These are phyloP conservation scores for Pachyramphus minor DNA, from an alignment of 2,113 vertebrate species.

Conservation along the genomic window DNA sequence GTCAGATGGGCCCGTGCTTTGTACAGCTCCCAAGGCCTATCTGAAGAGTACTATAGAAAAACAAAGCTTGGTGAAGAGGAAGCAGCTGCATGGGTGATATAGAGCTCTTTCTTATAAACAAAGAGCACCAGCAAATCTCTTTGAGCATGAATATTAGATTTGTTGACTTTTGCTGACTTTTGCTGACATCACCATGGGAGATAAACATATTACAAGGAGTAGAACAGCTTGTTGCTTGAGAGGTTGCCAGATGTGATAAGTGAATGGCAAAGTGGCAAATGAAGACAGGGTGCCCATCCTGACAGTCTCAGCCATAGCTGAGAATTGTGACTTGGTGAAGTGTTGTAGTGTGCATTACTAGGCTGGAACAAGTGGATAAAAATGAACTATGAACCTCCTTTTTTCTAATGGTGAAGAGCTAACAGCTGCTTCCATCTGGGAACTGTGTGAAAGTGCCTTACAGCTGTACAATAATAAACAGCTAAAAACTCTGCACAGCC, in stretches of 20 bases:
- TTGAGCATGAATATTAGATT: constrained; percentile 76
- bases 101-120: constrained; percentile 68
- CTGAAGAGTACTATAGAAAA: constrained; percentile 43
- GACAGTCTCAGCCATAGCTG: not conserved
- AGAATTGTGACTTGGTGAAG: constrained; percentile 37
- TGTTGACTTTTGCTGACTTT: constrained; percentile 66
- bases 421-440: constrained; percentile 80
- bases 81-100: constrained; percentile 76
- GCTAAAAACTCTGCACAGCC: constrained; percentile 53
- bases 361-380: constrained; percentile 71
- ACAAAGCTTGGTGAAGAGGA: constrained; percentile 70
- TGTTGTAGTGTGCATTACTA: constrained; percentile 51
- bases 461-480: constrained; percentile 82
- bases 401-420: not conserved
- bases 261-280: constrained; percentile 59
- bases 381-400: constrained; percentile 61
- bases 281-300: constrained; percentile 36
- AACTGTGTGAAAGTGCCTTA: constrained; percentile 68
- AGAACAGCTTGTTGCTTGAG: constrained; percentile 69
- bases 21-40: constrained; percentile 45
- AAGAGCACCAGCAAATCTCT: constrained; percentile 65
- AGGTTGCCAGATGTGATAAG: constrained; percentile 74
- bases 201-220: constrained; percentile 74
- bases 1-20: constrained; percentile 39
- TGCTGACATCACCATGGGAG: constrained; percentile 72